Evolutionary conservation across 2,113 vertebrate species (phyloP), one percentile per base, ranked within the genome.

Genomic region (Rhodinocichla rosea): DNA sequence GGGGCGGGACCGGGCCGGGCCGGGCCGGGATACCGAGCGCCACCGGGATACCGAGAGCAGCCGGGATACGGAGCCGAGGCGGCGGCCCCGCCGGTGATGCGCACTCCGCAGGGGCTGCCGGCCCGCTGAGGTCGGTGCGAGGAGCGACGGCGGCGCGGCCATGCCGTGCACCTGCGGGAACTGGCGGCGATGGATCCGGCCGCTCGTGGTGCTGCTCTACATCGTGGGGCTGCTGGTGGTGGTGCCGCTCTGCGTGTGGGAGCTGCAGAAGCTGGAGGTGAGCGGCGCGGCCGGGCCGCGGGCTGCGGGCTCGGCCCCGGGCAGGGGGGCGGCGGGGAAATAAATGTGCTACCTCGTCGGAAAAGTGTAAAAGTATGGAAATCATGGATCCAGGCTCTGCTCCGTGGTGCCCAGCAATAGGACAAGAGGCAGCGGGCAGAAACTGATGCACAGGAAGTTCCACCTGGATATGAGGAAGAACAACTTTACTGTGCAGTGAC

Each of bases 121-220:
- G 74, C 70, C 45, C 78, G 84, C 55, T 93, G 90, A 95, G 52
- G 63, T 64, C 8, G 56, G 69, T 47, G 92, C 40, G 69, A n/a
- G 60, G 30, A 7, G 53, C 44, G 45, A 44, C 4, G 37, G 10
- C 21, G 23, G 11, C n/a, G 87, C 32, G 69, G 97, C 96, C 63
- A 99, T 99, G 99, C 99, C 99, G 79, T 99, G 99, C 96, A 99
- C 99, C 44, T 99, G 98, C 96, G 99, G 98, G 57, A 99, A 99
- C 97, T 99, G 99, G 99, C 99, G 99, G 87, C 98, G 98, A 79
- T 99, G 99, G 99, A 99, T 99, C 87, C 98, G 99, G 69, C 99
- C 99, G 40, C 96, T 99, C 94, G 99, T 99, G 30, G 98, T 98
- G 44, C 82, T 99, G 49, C 78, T 99, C 53, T 99, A 99, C 85